These are phyloP conservation scores for Zaprionus gabonicus DNA, from an alignment of 1,140 invertebrate genomes.

Conservation along the genomic window DNA sequence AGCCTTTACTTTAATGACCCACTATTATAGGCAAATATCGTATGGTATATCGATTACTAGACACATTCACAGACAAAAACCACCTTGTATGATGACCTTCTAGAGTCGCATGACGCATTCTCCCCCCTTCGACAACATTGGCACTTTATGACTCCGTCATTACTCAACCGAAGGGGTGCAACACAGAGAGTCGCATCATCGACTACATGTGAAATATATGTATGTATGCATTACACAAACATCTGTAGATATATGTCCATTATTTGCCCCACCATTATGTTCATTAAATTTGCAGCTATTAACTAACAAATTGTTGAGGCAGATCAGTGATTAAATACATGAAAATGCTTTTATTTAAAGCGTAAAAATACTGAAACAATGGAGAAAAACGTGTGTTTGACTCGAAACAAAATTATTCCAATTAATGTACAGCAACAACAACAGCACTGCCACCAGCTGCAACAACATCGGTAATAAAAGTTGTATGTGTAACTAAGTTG, in stretches of 20 bases:
- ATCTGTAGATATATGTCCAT: not conserved
- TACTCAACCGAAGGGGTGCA: not conserved
- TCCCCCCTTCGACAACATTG: not conserved
- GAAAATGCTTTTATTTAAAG: constrained; percentile 70
- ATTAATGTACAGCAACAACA: constrained; percentile 37
- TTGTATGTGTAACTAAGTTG: constrained; percentile 5
- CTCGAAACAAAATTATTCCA: constrained; percentile 44
- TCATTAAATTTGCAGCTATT: constrained; percentile 66
- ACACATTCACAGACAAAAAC: not conserved
- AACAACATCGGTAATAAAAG: constrained; percentile 26
- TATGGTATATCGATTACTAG: constrained; percentile 2
- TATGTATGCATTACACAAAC: not conserved
- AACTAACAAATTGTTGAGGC: constrained; percentile 76
- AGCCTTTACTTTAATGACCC: not conserved
- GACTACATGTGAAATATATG: not conserved
- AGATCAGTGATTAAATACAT: constrained; percentile 75
- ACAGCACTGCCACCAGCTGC: too few relatives aligned
- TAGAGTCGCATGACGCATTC: not conserved
- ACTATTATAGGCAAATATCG: not conserved
- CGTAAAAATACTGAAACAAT: constrained; percentile 25
- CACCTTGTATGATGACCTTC: not conserved
- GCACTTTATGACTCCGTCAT: constrained; percentile 8
- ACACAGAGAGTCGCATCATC: constrained; percentile 24
- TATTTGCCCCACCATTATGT: not conserved
- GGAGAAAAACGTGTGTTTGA: constrained; percentile 23